A percentile compares a stretch with the other conserved stretches of the same genome.
Evolutionary conservation across 1,140 invertebrate genomes (phyloP).

Genomic region (Ceratina calcarata): DNA sequence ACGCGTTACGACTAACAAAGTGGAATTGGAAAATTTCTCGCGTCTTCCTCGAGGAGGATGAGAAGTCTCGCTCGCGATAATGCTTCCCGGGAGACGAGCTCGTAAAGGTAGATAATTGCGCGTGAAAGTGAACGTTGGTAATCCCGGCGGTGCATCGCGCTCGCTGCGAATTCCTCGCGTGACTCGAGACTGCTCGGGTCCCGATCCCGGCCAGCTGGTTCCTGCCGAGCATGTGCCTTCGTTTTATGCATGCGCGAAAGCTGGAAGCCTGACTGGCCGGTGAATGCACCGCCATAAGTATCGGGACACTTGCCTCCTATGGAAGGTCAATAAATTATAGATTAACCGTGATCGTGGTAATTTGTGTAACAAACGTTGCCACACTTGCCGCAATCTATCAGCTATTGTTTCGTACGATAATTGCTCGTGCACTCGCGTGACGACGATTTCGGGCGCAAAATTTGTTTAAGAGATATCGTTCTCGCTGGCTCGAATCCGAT

Average conservation of each 20-base stretch:
- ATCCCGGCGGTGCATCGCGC: conserved; percentile 26
- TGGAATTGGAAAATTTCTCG: conserved; percentile 44
- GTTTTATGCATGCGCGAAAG: neutral
- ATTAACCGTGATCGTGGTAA: conserved; percentile 12
- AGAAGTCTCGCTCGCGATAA: conserved; percentile 37
- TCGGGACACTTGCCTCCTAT: no score
- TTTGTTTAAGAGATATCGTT: conserved; percentile 45
- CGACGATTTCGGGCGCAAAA: neutral
- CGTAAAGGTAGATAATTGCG: conserved; percentile 58
- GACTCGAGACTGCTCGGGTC: conserved; percentile 41
- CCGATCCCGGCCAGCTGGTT: neutral
- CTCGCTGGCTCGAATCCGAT: conserved; percentile 28
- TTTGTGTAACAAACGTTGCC: conserved; percentile 1
- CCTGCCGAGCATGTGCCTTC: neutral
- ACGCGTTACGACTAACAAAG: conserved; percentile 44
- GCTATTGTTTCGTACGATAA: no score
- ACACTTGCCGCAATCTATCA: no score
- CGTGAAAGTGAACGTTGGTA: conserved; percentile 58
- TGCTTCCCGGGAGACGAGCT: conserved; percentile 44
- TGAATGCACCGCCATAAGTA: neutral
- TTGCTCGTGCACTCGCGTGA: no score
- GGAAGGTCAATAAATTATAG: no score
- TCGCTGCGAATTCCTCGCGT: conserved; percentile 56
- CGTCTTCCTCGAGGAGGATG: neutral
- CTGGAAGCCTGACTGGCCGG: neutral